Base-by-base conservation (phyloP, 2,888 invertebrate species). In the Drosophila cognata region DNA sequence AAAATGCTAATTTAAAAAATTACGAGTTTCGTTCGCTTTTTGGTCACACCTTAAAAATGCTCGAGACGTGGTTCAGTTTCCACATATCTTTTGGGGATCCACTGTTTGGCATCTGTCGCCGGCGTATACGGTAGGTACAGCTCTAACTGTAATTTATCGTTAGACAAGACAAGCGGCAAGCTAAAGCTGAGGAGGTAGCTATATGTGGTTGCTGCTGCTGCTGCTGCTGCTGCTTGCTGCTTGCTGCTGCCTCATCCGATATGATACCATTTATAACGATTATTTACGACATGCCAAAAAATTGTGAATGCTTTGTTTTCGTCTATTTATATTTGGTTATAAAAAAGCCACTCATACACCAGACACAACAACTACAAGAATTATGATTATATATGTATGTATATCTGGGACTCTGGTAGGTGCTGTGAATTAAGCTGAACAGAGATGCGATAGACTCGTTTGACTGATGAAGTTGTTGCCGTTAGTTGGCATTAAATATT, bases 1-100 rank as follows among this genome's bases (percentile, higher is more conserved):
- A 53, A 35, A 25, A 91, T 91, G 91, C 91, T 91, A 91, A 91
- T 91, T 91, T 88, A 74, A 85, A 91, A 92, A 89, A 91, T 91
- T 89, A 91, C 90, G 91, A 91, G 91, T 87, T 91, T 91, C 91
- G 91, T 89, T 91, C 87, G 91, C 76, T 74, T 81, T 89, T 89
- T 89, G 91, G 91, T 91, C 91, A 91, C 91, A 91, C 91, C 91
- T 91, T 91, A 91, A 91, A 91, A 77, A 72, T 73, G 66, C 66
- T 48, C 60, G 41, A 55, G 58, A 78, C 82, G 61, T 74, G 82
- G 59, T 65, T 74, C 38, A 51, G 70, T 65, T 73, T 71, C 38
- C 36, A 43, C 51, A 31, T 36, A 38, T 46, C 52, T 52, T 58
- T 52, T 38, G 50, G 52, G 55, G 63, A 33, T 46, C 33, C 43